Base-by-base conservation (phyloP, 2,888 invertebrate species). In the Drymonia ruficornis region DNA sequence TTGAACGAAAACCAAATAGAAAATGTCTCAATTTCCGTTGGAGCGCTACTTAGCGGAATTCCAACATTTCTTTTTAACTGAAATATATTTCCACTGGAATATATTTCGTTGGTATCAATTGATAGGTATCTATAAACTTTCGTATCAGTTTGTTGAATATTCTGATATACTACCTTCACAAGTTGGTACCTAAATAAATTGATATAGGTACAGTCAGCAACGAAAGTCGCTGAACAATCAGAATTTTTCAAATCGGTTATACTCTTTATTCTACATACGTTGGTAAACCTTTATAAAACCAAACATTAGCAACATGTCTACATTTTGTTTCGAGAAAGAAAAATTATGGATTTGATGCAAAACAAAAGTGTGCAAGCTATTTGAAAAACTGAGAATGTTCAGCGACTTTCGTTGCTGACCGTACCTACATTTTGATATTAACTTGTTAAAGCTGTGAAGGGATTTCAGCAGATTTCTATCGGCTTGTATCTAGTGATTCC, bases 21-120 rank as follows among this genome's bases (percentile, higher is more conserved):
- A 36, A 89, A 88, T 83, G 84, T 88, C 87, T 89, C 87, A 86
- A 90, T 89, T 91, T 90, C 89, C 89, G 85, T 70, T 70, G 78
- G 76, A 78, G 78, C 75, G 80, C 76, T 85, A 78, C 82, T 82
- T 78, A 76, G 76, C 70, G 73, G 76, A 78, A 76, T 76, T 76
- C 78, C 76, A 73, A 72, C 67, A 73, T 78, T 78, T 82, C 73
- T 83, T 84, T 81, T 80, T 72, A 61, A 53, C 29, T 31, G 69
- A 65, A 71, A 74, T 72, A 66, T 77, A 73, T 47, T 73, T 74
- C 64, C 67, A 71, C 73, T 57, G 75, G 77, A 81, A 81, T 73
- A 76, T 78, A 61, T 76, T 67, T 71, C 72, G 67, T 59, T 70
- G 65, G 70, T 75, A 71, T 74, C 65, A 72, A 57, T 64, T 43